Percentiles rank a stretch among this genome's conserved stretches.
These are phyloP conservation scores for Periophthalmus magnuspinnatus DNA, from an alignment of 2,797 vertebrate species.

Conservation along the genomic window DNA sequence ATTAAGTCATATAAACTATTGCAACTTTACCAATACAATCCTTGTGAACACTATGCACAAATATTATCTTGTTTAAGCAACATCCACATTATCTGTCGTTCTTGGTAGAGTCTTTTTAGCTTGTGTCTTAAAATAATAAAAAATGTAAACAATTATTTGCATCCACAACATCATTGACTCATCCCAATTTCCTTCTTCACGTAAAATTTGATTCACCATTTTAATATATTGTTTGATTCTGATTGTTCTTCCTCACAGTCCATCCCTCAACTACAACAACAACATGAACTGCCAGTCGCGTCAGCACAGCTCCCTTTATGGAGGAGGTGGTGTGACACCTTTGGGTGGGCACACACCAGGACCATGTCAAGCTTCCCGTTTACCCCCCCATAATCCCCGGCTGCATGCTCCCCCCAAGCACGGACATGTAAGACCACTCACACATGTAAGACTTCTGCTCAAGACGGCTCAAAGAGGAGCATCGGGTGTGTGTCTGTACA, in stretches of 20 bases:
- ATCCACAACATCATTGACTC: background rate
- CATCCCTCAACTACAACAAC: constrained; percentile 86
- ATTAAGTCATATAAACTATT: no score
- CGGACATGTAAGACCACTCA: constrained; percentile 79
- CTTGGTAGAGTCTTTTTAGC: no score
- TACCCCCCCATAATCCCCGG: constrained; percentile 77
- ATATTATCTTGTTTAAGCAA: no score
- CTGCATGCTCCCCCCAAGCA: constrained; percentile 80
- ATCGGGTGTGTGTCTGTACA: background rate
- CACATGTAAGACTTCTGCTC: constrained; percentile 15
- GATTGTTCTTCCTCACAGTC: constrained; percentile 37
- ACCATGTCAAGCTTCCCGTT: constrained; percentile 77
- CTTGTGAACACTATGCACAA: no score
- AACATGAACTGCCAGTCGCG: constrained; percentile 86
- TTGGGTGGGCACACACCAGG: constrained; percentile 69
- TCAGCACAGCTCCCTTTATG: constrained; percentile 79
- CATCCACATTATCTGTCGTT: no score
- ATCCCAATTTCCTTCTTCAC: background rate
- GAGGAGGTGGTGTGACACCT: constrained; percentile 68
- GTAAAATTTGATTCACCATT: no score
- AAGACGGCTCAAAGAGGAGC: constrained; percentile 6
- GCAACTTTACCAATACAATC: no score
- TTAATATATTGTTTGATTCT: background rate
- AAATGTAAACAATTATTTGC: no score
- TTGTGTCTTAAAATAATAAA: no score